Percentiles rank a stretch among this genome's conserved stretches.
Evolutionary conservation across 2,113 vertebrate species (phyloP).

Genomic region (Ciconia stormi): DNA sequence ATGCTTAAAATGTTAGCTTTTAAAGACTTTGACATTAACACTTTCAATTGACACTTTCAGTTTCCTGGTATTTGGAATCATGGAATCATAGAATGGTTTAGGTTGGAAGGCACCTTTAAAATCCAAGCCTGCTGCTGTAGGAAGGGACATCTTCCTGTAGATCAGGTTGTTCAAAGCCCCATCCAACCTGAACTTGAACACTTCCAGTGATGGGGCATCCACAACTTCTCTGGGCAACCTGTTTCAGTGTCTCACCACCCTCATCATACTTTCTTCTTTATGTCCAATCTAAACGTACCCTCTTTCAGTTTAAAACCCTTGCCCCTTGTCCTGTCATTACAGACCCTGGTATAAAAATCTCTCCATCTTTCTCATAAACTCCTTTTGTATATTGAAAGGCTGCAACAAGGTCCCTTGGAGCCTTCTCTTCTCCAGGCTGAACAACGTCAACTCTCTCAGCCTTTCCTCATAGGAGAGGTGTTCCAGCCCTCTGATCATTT

Average conservation of each 20-base stretch:
- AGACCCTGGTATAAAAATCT: neutral
- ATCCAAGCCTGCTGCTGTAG: accelerated
- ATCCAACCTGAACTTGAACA: neutral
- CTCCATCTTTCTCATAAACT: accelerated
- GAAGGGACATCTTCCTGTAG: neutral
- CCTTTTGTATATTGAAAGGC: neutral
- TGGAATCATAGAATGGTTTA: neutral
- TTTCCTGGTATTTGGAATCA: neutral
- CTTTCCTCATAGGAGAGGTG: neutral
- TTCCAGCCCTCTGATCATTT: neutral
- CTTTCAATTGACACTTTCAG: neutral
- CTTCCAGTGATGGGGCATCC: neutral
- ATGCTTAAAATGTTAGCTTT: neutral
- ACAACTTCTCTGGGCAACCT: neutral
- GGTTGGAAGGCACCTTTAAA: neutral
- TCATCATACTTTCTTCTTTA: neutral
- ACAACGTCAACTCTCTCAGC: neutral
- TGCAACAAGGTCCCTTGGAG: neutral
- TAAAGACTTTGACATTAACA: neutral
- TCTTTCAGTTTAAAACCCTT: neutral
- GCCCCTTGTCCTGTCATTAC: neutral
- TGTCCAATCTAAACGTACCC: neutral
- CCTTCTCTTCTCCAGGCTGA: neutral
- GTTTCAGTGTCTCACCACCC: neutral
- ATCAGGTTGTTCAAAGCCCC: neutral